Base-by-base conservation (phyloP, 2,888 invertebrate species). In the Andrena chrysosceles region DNA sequence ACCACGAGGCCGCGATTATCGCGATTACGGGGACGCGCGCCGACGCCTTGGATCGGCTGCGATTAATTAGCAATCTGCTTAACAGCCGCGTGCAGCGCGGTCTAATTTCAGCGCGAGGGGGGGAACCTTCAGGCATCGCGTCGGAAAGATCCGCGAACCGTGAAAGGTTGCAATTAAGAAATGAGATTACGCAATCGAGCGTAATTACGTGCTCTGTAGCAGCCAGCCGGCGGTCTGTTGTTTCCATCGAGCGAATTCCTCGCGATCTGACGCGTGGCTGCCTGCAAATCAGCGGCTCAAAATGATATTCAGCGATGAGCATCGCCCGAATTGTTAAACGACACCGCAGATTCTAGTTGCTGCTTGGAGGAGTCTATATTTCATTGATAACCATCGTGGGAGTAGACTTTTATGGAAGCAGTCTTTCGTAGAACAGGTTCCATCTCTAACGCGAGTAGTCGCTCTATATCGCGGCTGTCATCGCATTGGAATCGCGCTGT, bases 1-100 rank as follows among this genome's bases (percentile, higher is more conserved):
- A 76, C 81, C 82, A 86, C 79, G 77, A 81, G 74, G 81, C 76
- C 78, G 82, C 79, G 84, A 88, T 89, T 87, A 87, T 86, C 84
- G 73, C 78, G 83, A 88, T 88, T 85, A 89, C 79, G 81, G 84
- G 52, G 60, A 64, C 59, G 56, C 10, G 42, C 35, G 16, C 54
- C 54, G 72, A 54, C 70, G 79, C 67, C 33, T 54, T 29, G 13
- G 48, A 33, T 69, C 63, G 48, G 49, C 48, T 67, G 20, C 73
- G 76, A 86, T 86, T 87, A 89, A 84, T 88, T 85, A 87, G 77
- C 84, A 76, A 42, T 78, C 75, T 67, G 71, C 31, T 82, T 75
- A 59, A 13, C 48, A 13, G 56, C 52, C 54, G 10, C 59, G 67
- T 72, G 68, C 52, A 72, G 67, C 62, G 33, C 31, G 35, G 23